phyloP scores from a whole-genome alignment of 2,888 invertebrate species.

The Bombylius discolor region DNA sequence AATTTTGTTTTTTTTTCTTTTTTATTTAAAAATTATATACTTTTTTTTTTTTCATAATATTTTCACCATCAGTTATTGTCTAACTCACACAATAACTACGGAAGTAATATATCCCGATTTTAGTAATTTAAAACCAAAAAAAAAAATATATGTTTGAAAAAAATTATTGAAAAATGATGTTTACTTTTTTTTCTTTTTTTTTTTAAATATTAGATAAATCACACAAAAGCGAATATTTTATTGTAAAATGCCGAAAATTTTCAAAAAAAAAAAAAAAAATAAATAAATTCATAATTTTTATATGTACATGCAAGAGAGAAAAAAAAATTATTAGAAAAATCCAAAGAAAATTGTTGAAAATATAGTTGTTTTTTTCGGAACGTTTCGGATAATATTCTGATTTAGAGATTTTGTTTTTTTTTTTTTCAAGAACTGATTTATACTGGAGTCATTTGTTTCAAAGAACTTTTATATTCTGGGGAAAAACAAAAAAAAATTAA shows the following conservation, averaged over 20 bases:
- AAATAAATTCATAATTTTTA: neutral
- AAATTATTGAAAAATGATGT: too few species aligned
- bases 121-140: neutral
- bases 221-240: too few species aligned
- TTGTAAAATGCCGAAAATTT: too few species aligned
- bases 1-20: too few species aligned
- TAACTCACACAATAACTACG: constrained; percentile 33
- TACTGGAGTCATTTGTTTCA: too few species aligned
- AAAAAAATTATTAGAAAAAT: neutral
- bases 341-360: neutral
- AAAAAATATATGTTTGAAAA: too few species aligned
- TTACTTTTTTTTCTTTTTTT: neutral
- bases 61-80: constrained; percentile 28
- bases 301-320: neutral
- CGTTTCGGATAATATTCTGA: too few species aligned
- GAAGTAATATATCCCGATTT: constrained; percentile 9
- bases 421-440: too few species aligned
- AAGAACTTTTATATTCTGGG: too few species aligned
- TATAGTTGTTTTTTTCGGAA: too few species aligned
- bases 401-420: too few species aligned
- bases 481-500: too few species aligned
- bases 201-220: neutral
- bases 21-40: neutral
- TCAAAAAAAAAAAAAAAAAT: neutral
- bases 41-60: neutral